Percentiles rank a stretch among this genome's conserved stretches.
phyloP scores from a whole-genome alignment of 2,113 vertebrate species.

The Dermatemys mawii region DNA sequence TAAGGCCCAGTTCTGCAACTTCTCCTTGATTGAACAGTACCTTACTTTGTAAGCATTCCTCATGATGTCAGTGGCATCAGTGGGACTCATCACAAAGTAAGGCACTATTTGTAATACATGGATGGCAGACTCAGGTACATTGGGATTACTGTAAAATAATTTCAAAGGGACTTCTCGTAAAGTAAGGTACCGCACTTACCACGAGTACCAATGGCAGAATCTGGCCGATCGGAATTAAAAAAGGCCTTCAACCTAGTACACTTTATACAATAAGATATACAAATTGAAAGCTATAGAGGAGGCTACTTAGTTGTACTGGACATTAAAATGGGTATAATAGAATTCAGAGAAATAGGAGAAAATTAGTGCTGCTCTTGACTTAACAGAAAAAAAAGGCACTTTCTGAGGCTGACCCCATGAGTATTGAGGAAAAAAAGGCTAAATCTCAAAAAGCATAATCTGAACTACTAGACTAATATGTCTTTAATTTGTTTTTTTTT shows the following conservation, averaged over 20 bases:
- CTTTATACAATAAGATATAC: not conserved
- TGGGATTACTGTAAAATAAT: not conserved
- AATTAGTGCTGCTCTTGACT: not conserved
- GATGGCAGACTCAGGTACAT: not conserved
- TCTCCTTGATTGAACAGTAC: not conserved
- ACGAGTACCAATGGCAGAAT: not conserved
- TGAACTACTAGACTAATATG: not conserved
- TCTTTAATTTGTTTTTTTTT: no score
- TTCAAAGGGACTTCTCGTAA: not conserved
- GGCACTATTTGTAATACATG: not conserved
- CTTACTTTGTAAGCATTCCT: not conserved
- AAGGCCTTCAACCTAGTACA: not conserved
- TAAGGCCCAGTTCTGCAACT: not conserved
- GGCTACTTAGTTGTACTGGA: not conserved
- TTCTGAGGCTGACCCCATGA: not conserved
- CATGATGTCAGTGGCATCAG: not conserved
- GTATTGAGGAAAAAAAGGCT: not conserved
- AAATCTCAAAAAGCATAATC: not conserved
- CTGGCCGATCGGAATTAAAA: not conserved
- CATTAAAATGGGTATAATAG: rapidly evolving
- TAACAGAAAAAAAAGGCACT: not conserved
- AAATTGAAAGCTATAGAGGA: not conserved
- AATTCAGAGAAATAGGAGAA: not conserved
- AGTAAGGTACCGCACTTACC: not conserved
- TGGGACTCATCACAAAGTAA: not conserved